These are phyloP conservation scores for Heliconius melpomene DNA, from an alignment of 1,140 invertebrate genomes.

Conservation along the genomic window DNA sequence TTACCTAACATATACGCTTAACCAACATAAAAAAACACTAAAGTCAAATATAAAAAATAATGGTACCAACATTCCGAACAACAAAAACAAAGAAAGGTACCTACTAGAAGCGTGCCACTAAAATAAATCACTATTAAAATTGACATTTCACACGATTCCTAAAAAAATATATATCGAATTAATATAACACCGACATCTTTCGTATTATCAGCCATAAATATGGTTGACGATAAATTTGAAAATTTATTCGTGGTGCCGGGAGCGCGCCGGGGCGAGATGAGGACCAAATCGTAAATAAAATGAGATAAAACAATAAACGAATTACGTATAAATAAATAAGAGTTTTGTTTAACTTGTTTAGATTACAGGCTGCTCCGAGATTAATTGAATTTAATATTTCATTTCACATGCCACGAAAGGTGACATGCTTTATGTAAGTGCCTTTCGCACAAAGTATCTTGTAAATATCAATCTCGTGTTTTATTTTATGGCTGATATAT, in stretches of 20 bases:
- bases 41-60: no score
- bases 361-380: conserved; percentile 56
- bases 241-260: conserved; percentile 65
- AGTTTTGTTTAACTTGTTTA: conserved; percentile 70
- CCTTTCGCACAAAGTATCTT: conserved; percentile 22
- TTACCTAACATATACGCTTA: no score
- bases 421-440: conserved; percentile 35
- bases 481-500: conserved; percentile 25
- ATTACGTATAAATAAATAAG: conserved; percentile 77
- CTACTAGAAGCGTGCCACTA: conserved; percentile 19
- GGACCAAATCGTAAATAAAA: conserved; percentile 71
- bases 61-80: not conserved
- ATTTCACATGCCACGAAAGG: conserved; percentile 28
- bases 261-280: conserved; percentile 54
- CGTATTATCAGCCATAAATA: conserved; percentile 69
- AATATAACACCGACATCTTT: conserved; percentile 68
- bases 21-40: no score
- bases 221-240: conserved; percentile 69
- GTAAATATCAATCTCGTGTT: conserved; percentile 29
- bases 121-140: conserved; percentile 75
- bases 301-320: conserved; percentile 79
- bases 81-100: conserved; percentile 4
- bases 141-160: conserved; percentile 70
- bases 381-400: conserved; percentile 40
- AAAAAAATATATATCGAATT: conserved; percentile 61